Conservation (phyloP, 2,888 invertebrate genomes). For the Harpagoxenus sublaevis region DNA sequence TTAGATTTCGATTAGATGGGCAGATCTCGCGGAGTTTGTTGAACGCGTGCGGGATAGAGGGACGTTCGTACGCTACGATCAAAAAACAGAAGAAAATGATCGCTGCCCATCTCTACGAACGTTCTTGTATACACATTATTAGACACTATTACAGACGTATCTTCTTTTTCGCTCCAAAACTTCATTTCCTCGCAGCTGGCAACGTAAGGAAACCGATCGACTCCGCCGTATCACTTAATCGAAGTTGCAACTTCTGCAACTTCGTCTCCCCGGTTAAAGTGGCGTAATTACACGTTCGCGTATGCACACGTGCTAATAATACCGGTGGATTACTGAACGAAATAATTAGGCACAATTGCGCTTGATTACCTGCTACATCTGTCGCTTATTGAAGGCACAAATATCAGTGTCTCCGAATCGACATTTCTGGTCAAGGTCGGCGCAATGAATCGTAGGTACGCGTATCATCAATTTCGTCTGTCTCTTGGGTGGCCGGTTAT, state of each 20-base stretch:
- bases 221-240: constrained; percentile 23
- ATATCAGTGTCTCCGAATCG: constrained; percentile 51
- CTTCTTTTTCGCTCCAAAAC: constrained; percentile 18
- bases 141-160: constrained; percentile 9
- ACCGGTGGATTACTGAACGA: constrained; percentile 12
- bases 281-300: constrained; percentile 26
- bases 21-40: constrained; percentile 21
- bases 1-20: constrained; percentile 48
- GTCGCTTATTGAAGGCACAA: constrained; percentile 24
- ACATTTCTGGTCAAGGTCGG: constrained; percentile 41
- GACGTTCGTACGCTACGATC: not conserved
- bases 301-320: constrained; percentile 30
- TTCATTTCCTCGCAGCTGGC: constrained; percentile 38
- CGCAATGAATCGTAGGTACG: constrained; percentile 30
- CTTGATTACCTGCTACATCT: constrained; percentile 39
- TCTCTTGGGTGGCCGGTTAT: constrained; percentile 53
- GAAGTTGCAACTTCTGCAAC: constrained; percentile 22
- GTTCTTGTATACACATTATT: constrained; percentile 21
- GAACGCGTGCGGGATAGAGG: constrained; percentile 5
- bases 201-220: constrained; percentile 37
- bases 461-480: constrained; percentile 45
- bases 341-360: constrained; percentile 46
- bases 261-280: not conserved
- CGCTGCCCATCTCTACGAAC: constrained; percentile 12
- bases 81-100: not conserved